Base-by-base conservation (phyloP, 2,888 invertebrate species). In the Salticus scenicus region DNA sequence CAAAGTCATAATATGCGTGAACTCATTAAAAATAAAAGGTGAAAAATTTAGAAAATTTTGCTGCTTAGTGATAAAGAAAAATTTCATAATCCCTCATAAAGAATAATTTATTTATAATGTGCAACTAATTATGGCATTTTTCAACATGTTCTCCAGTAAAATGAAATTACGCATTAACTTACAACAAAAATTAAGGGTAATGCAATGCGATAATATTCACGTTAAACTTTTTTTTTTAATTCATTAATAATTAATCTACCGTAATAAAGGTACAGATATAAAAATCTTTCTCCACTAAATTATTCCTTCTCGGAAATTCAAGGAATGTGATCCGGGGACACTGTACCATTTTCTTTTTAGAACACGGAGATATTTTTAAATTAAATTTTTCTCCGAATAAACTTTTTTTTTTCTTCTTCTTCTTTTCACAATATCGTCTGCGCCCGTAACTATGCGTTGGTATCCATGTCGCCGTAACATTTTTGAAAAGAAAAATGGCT, bases 301-400 rank as follows among this genome's bases (percentile, higher is more conserved):
- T 57, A 57, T 57, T 57, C 57, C 20, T 57, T 57, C 24, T 57
- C 20, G 20, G 57, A 57, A 57, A 57, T 57, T 57, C 24, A 57
- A 24, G 24, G 24, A 57, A 57, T 57, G 57, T 57, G 57, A 57
- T 24, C 57, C 57, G 20, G 42, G 42, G n/a, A 57, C 24, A 57
- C 24, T 24, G 57, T 17, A 5, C 24, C 24, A 57, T 24, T 57
- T 57, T 57, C 24, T 12, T 57, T 57, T 24, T 14, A 63, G 24
- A 63, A 42, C 71, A 28, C 14, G 51, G 27, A 37, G 42, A 42
- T 64, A 69, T 64, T 70, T 74, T 82, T 82, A 82, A 82, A 75
- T 82, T 75, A 75, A 82, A 70, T 82, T 82, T 41, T 63, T 57
- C 64, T 42, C 69, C 30, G 42, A 30, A 51, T 14, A 51, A 57